Percentiles rank a stretch among this genome's conserved stretches.
These are phyloP conservation scores for Ellobium chinense DNA, from an alignment of 2,888 invertebrate genomes.

Conservation along the genomic window DNA sequence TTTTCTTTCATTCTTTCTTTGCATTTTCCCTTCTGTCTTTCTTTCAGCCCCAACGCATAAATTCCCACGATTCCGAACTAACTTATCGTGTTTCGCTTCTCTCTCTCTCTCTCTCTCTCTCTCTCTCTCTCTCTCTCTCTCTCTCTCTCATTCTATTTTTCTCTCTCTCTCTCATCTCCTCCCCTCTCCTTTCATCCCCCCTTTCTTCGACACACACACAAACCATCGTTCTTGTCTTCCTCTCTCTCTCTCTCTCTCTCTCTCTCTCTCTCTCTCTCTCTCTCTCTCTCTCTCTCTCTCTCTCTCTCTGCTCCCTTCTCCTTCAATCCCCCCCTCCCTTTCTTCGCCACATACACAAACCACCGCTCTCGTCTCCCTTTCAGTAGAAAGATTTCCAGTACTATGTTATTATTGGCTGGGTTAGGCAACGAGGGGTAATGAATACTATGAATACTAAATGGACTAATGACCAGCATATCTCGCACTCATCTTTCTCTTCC, in stretches of 20 bases:
- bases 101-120: neutral
- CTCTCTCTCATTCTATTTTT: neutral
- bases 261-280: neutral
- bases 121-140: neutral
- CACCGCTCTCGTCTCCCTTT: neutral
- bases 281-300: too few relatives aligned
- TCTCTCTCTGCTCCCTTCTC: neutral
- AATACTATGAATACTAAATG: too few relatives aligned
- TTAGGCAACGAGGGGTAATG: too few relatives aligned
- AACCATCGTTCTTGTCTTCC: neutral
- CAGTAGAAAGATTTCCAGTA: too few relatives aligned
- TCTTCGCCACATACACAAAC: neutral
- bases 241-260: neutral
- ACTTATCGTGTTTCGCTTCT: too few relatives aligned
- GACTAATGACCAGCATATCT: too few relatives aligned
- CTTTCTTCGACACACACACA: neutral
- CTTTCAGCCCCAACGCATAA: too few relatives aligned
- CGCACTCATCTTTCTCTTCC: too few relatives aligned
- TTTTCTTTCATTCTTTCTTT: neutral
- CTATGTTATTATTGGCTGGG: too few relatives aligned
- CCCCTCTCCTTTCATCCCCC: neutral
- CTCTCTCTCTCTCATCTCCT: neutral
- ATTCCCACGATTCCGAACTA: too few relatives aligned
- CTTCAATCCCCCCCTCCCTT: neutral
- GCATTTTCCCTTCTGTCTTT: neutral